Base-by-base conservation (phyloP, 2,888 invertebrate genomes). In the Volucella zonaria region DNA sequence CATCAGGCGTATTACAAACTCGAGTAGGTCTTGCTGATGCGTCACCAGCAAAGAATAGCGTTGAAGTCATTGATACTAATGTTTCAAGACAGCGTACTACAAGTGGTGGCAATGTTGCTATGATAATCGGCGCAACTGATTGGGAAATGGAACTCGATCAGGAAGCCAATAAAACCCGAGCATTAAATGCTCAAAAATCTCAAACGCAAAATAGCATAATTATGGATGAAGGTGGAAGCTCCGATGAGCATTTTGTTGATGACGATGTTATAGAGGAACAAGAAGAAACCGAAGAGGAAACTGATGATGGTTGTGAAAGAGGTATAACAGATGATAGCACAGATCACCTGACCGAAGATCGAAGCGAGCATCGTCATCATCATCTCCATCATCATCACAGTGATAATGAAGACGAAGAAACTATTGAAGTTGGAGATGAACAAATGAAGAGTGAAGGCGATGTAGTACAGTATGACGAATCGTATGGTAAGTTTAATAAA, bases 81-180 rank as follows among this genome's bases (percentile, higher is more conserved):
- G 42, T 12, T n/a, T 45, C 47, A 1, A 42, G 47, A 9, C 73
- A 54, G 8, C 11, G 38, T 47, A 77, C n/a, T 9, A 56, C 49
- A 18, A 80, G 14, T 59, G 67, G 56, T 56, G 38, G 49, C 8
- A 66, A 8, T 43, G 62, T 18, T 61, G 62, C 90, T 56, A 88
- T 91, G 64, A 88, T 91, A 31, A 88, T 91, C 8, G 90, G 90
- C 78, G 89, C 90, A 14, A 91, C 91, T 18, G 94, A 94, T 87
- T 94, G 94, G 94, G 94, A 94, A 89, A 93, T 94, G 92, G 94
- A 94, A 88, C 89, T 94, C 54, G 94, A 94, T 83, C 93, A 94
- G 82, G 93, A 91, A 56, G 89, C 90, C 8, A 87, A 62, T 15
- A 87, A 86, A 67, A 23, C 76, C 14, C 62, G 80, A 23, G 82